These are phyloP conservation scores for Gadopsis marmoratus DNA, from an alignment of 2,797 vertebrate genomes.

Conservation along the genomic window DNA sequence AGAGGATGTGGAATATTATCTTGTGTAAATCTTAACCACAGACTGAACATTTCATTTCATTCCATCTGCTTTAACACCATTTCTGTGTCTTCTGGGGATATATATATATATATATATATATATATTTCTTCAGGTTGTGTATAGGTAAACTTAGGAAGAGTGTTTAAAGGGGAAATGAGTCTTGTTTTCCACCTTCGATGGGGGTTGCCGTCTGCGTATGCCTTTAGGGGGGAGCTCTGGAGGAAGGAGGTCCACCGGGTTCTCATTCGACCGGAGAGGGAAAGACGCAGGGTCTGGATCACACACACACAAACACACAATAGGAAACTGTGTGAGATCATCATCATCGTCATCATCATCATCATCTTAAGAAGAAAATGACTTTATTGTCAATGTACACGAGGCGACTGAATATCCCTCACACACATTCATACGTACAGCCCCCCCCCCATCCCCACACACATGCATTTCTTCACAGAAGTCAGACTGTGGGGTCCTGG, in stretches of 20 bases:
- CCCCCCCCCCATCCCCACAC: no score
- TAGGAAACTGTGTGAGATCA: background rate
- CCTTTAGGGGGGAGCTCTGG: conserved; percentile 83
- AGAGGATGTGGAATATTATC: background rate
- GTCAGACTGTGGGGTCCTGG: no score
- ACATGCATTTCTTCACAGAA: no score
- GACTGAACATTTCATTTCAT: background rate
- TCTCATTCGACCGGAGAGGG: conserved; percentile 60
- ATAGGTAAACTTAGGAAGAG: no score
- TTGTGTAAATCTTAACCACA: background rate
- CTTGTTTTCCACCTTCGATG: conserved; percentile 46
- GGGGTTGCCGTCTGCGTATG: conserved; percentile 50
- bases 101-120: background rate
- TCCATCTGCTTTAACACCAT: no score
- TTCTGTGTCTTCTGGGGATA: background rate
- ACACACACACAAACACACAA: conserved; percentile 5
- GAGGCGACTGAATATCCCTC: no score
- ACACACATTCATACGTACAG: no score
- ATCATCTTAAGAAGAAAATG: background rate
- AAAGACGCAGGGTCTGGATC: conserved; percentile 75
- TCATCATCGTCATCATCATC: no score
- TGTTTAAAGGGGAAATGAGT: background rate
- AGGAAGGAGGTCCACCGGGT: conserved; percentile 70
- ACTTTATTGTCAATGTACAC: no score
- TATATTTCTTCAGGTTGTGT: background rate